phyloP scores from a whole-genome alignment of 2,888 invertebrate species.

The Escarpia spicata region DNA sequence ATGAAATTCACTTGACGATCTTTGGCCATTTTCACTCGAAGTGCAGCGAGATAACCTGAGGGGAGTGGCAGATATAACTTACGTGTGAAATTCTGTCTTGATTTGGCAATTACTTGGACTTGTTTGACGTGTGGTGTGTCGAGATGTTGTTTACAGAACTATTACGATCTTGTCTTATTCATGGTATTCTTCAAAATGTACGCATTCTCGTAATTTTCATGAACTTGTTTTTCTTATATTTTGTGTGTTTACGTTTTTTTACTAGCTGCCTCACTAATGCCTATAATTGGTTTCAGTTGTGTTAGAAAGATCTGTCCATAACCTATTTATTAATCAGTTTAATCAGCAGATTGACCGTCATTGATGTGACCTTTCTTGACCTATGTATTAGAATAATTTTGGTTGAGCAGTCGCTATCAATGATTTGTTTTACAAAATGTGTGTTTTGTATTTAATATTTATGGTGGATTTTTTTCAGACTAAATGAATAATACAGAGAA shows the following conservation, averaged over 20 bases:
- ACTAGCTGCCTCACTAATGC: too few species aligned
- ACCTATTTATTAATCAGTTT: not conserved
- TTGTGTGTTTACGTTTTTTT: too few species aligned
- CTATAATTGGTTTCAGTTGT: too few species aligned
- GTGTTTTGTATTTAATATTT: not conserved
- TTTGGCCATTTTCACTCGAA: slow-evolving; percentile 12
- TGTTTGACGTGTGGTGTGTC: not conserved
- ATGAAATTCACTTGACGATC: not conserved
- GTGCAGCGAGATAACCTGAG: not conserved
- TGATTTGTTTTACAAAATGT: not conserved
- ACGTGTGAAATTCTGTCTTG: too few species aligned
- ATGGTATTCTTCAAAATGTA: too few species aligned
- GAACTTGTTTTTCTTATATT: too few species aligned
- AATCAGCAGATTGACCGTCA: not conserved
- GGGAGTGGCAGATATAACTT: not conserved
- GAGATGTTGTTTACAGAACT: not conserved
- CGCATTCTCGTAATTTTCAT: too few species aligned
- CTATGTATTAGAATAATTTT: not conserved
- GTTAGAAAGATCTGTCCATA: not conserved
- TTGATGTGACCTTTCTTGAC: not conserved
- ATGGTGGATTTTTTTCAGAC: not conserved
- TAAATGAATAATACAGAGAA: not conserved
- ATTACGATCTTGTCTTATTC: too few species aligned
- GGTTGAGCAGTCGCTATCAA: not conserved
- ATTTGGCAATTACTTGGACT: not conserved